Conservation (phyloP, 2,888 invertebrate genomes). For the Athalia circularis region DNA sequence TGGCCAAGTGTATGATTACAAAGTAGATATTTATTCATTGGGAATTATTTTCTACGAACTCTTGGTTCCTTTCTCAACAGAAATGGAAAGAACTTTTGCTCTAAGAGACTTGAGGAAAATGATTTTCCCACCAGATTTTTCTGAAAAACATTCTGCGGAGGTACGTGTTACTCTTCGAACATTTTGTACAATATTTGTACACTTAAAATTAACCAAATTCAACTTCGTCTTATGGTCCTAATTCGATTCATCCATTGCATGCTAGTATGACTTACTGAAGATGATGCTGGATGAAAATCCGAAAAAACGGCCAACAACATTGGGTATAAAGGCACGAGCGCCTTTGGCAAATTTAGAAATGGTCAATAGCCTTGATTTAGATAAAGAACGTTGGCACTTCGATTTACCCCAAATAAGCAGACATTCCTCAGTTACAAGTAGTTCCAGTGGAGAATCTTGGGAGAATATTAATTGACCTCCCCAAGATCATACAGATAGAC, state of each 20-base stretch:
- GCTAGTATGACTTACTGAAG: constrained; percentile 82
- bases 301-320: constrained; percentile 83
- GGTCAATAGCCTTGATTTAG: constrained; percentile 70
- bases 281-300: constrained; percentile 88
- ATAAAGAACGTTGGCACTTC: constrained; percentile 76
- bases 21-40: constrained; percentile 96
- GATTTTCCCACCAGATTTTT: constrained; percentile 83
- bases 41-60: constrained; percentile 96
- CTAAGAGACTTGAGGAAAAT: constrained; percentile 81
- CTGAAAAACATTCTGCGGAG: constrained; percentile 81
- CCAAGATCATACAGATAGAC: constrained; percentile 1
- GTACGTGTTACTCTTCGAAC: constrained; percentile 72
- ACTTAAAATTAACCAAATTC: neutral
- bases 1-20: constrained; percentile 87
- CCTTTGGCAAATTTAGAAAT: constrained; percentile 73
- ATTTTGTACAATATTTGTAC: neutral
- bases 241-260: constrained; percentile 58
- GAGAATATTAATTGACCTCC: constrained; percentile 33
- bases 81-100: constrained; percentile 89
- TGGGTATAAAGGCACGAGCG: constrained; percentile 80
- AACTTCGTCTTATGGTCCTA: neutral
- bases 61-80: constrained; percentile 91
- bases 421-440: constrained; percentile 66
- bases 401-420: constrained; percentile 73
- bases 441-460: constrained; percentile 54